These are phyloP conservation scores for Babyrousa celebensis DNA, from an alignment of 2,797 vertebrate genomes.

Conservation along the genomic window DNA sequence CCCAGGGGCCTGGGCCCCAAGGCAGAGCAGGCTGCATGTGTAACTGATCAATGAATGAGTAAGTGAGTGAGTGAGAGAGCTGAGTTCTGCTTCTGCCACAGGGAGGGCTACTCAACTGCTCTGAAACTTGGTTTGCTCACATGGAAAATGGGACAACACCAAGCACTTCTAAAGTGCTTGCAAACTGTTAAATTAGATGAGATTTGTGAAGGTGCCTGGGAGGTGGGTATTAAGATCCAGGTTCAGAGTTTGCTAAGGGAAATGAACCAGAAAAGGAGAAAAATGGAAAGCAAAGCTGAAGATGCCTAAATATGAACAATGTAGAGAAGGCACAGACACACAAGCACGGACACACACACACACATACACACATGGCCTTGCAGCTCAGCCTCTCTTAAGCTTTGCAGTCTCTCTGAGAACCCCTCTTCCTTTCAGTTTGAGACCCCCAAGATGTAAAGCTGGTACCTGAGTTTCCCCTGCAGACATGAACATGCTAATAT, in stretches of 20 bases:
- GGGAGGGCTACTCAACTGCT: neutral
- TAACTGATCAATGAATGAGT: neutral
- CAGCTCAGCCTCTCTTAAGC: neutral
- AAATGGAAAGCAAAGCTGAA: neutral
- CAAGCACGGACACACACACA: fast-evolving
- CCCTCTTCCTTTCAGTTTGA: neutral
- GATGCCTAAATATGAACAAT: neutral
- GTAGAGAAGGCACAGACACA: neutral
- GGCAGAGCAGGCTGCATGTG: neutral
- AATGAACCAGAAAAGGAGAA: neutral
- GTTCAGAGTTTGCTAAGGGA: neutral
- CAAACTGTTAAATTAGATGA: neutral
- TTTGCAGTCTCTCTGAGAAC: neutral
- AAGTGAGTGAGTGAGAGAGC: neutral
- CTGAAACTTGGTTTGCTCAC: neutral
- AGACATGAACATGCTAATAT: neutral
- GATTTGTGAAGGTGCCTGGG: neutral
- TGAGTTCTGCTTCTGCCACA: neutral
- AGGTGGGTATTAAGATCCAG: neutral
- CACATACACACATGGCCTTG: fast-evolving
- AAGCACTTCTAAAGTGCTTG: neutral
- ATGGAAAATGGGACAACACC: neutral
- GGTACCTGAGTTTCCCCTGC: neutral
- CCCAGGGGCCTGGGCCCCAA: neutral
- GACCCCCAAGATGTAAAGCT: neutral